Evolutionary conservation across 2,797 vertebrate species (phyloP), one percentile per base, ranked within the genome.

Genomic region (Fundulus diaphanus): DNA sequence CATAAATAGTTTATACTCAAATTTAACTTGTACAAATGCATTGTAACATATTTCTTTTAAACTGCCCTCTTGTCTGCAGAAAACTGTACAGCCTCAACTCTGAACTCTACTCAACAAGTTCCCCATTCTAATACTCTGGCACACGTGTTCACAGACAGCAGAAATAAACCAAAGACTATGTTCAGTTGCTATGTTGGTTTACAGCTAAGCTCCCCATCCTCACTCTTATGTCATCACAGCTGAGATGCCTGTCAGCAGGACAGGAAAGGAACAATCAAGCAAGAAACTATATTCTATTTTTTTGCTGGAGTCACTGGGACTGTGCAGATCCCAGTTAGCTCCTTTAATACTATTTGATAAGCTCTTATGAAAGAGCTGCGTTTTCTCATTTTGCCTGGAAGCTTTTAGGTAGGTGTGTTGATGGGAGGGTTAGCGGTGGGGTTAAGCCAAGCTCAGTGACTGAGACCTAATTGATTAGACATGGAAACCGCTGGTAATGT

Each of bases 261-360:
- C 56, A 83, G 83, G 73, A 82, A 82, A 86, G 70, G 67, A 77
- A 72, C 44, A 1, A 83, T 82, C 78, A 77, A 84, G 83, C 75
- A 76, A 87, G 77, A 78, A 87, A 77, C 29, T 16, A 0, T 74
- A 68, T 83, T 51, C 31, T 67, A 20, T 44, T 63, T 33, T 88
- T 89, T 74, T 57, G 70, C 80, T 76, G 78, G 61, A 90, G 76
- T 80, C 78, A 49, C 90, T 90, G 90, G 86, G 89, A 92, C 83
- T 40, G 73, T 85, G 88, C 89, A 92, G 85, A 85, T 89, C 91
- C 88, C 66, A 54, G 76, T 90, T 87, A 73, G 81, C 70, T 73
- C 54, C 82, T 91, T 83, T 91, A 92, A 90, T 91, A 86, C 90
- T 78, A 73, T 89, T 93, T 93, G 91, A 93, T 93, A 90, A 94